Conservation (phyloP, 2,888 invertebrate genomes). For the Melinaea menophilus region DNA sequence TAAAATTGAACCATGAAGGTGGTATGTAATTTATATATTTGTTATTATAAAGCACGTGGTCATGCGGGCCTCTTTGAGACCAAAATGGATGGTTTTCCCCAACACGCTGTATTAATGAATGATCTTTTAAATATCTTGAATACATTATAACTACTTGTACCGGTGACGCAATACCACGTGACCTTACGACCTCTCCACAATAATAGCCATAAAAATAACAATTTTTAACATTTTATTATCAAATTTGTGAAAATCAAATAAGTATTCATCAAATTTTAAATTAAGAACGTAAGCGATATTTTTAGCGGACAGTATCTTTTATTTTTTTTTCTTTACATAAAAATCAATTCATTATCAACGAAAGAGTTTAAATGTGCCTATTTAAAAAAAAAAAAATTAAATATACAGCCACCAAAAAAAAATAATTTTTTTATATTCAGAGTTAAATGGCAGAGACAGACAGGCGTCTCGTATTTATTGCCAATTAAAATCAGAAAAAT, state of each 20-base stretch:
- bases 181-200: conserved; percentile 36
- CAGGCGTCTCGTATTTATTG: conserved; percentile 26
- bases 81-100: conserved; percentile 29
- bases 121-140: conserved; percentile 31
- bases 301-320: background rate
- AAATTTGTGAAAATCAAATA: conserved; percentile 22
- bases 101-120: conserved; percentile 28
- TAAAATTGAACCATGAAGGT: too few species aligned
- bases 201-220: conserved; percentile 30
- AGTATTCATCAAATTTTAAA: conserved; percentile 27
- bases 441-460: conserved; percentile 20
- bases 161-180: conserved; percentile 33
- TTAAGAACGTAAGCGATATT: conserved; percentile 17
- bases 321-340: background rate
- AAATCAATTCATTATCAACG: background rate
- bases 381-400: conserved; percentile 8
- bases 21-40: too few species aligned
- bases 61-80: background rate
- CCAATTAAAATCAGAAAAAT: conserved; percentile 28
- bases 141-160: conserved; percentile 25
- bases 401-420: background rate
- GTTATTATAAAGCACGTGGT: too few species aligned
- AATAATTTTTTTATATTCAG: conserved; percentile 5
- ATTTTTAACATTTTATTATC: conserved; percentile 31
- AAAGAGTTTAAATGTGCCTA: background rate